phyloP scores from a whole-genome alignment of 2,888 invertebrate genomes.

The Quadriops clusia region DNA sequence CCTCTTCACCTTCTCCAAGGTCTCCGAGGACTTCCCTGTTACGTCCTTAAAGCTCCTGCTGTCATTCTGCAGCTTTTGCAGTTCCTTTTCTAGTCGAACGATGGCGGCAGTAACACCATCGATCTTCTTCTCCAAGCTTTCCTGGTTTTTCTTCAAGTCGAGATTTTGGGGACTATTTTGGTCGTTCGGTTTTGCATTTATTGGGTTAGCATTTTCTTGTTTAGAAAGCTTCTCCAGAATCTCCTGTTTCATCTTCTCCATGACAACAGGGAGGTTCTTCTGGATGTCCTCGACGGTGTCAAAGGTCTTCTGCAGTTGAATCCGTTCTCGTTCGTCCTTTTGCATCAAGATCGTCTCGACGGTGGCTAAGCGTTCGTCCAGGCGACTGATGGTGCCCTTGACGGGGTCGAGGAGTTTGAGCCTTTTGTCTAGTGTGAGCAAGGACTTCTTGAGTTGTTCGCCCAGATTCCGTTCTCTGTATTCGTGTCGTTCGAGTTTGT shows the following conservation, averaged over 20 bases:
- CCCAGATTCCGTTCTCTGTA: conserved; percentile 66
- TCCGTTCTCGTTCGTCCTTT: conserved; percentile 55
- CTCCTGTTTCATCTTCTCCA: conserved; percentile 36
- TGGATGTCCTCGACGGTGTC: conserved; percentile 45
- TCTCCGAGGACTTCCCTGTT: conserved; percentile 36
- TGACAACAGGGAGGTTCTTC: conserved; percentile 37
- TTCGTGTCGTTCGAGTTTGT: conserved; percentile 77
- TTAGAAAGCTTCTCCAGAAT: conserved; percentile 27
- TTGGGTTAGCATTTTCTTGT: too few relatives aligned
- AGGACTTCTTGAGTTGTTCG: conserved; percentile 64
- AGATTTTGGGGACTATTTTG: too few relatives aligned
- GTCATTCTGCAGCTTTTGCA: conserved; percentile 30
- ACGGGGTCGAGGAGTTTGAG: conserved; percentile 57
- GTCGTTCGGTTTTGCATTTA: too few relatives aligned
- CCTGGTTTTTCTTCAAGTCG: conserved; percentile 1
- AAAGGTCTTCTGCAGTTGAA: conserved; percentile 49
- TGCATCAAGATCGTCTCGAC: conserved; percentile 66
- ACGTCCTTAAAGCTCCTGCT: conserved; percentile 35
- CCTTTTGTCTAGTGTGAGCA: conserved; percentile 59
- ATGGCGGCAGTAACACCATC: conserved; percentile 21
- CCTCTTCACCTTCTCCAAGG: conserved; percentile 35
- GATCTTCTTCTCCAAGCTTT: conserved; percentile 24
- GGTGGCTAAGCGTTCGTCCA: conserved; percentile 64
- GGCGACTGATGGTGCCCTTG: conserved; percentile 53
- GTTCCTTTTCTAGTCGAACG: conserved; percentile 26